A percentile compares a stretch with the other conserved stretches of the same genome.
Evolutionary conservation across 2,113 vertebrate species (phyloP).

Genomic region (Recurvirostra avosetta): DNA sequence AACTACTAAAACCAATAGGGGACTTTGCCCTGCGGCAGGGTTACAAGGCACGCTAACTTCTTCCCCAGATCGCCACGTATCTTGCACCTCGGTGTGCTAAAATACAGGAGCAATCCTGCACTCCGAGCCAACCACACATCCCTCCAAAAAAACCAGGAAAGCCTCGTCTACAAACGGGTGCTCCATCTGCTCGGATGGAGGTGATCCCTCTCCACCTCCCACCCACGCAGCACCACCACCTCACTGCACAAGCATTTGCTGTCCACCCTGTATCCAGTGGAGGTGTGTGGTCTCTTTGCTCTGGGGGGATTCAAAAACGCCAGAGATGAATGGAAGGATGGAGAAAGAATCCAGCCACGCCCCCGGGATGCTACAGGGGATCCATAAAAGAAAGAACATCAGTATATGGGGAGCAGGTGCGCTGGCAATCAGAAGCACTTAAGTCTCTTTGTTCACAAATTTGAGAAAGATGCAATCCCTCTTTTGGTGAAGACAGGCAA

Average conservation of each 20-base stretch:
- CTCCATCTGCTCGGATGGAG: neutral
- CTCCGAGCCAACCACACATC: fast-evolving
- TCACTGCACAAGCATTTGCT: neutral
- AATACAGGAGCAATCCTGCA: neutral
- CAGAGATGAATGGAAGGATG: neutral
- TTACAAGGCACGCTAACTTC: neutral
- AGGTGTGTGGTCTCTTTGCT: neutral
- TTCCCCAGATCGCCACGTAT: neutral
- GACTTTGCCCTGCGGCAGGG: neutral
- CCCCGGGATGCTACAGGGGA: neutral
- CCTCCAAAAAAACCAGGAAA: neutral
- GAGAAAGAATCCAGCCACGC: neutral
- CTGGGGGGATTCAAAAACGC: neutral
- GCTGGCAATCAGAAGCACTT: neutral
- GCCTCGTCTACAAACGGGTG: neutral
- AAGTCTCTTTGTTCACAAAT: neutral
- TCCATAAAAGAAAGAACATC: neutral
- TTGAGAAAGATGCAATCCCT: neutral
- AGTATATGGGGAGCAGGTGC: neutral
- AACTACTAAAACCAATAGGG: neutral
- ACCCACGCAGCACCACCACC: neutral
- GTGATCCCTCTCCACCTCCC: neutral
- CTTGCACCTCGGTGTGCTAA: neutral
- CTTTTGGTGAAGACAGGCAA: neutral
- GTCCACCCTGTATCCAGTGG: fast-evolving